A percentile compares a stretch with the other conserved stretches of the same genome.
phyloP scores from a whole-genome alignment of 2,888 invertebrate genomes.

The Graphium colonna region DNA sequence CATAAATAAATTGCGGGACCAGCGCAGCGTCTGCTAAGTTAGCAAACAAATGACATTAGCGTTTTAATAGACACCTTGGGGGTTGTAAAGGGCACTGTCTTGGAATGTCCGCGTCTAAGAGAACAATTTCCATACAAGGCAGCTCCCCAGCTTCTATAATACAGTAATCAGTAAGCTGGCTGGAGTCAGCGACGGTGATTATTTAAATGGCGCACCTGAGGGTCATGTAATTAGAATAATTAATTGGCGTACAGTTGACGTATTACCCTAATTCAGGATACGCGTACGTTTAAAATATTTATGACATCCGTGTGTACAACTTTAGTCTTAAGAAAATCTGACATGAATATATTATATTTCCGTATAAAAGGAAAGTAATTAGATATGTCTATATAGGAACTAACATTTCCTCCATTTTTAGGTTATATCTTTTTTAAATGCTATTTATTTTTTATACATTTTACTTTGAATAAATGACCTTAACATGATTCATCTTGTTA shows the following conservation, averaged over 20 bases:
- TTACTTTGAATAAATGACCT: too few species aligned
- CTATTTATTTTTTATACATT: too few species aligned
- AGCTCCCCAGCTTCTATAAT: conserved; percentile 40
- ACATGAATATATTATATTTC: too few species aligned
- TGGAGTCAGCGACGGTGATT: conserved; percentile 60
- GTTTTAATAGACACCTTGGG: conserved; percentile 69
- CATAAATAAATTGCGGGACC: conserved; percentile 32
- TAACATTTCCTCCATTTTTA: too few species aligned
- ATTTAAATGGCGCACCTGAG: conserved; percentile 60
- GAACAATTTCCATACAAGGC: conserved; percentile 64
- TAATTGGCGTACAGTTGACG: conserved; percentile 42
- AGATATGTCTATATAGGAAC: too few species aligned
- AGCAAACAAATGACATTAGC: conserved; percentile 70
- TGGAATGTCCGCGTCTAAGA: conserved; percentile 42
- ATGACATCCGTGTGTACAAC: not conserved
- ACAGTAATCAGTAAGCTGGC: conserved; percentile 40
- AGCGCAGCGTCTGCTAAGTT: conserved; percentile 54
- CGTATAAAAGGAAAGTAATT: too few species aligned
- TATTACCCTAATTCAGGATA: conserved; percentile 9
- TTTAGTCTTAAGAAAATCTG: not conserved
- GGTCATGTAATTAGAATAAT: conserved; percentile 19
- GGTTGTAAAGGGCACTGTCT: conserved; percentile 37
- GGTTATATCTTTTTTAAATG: too few species aligned
- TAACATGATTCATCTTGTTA: too few species aligned
- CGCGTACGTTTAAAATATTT: conserved; percentile 8